Base-by-base conservation (phyloP, 2,888 invertebrate species). In the Acheta domesticus region DNA sequence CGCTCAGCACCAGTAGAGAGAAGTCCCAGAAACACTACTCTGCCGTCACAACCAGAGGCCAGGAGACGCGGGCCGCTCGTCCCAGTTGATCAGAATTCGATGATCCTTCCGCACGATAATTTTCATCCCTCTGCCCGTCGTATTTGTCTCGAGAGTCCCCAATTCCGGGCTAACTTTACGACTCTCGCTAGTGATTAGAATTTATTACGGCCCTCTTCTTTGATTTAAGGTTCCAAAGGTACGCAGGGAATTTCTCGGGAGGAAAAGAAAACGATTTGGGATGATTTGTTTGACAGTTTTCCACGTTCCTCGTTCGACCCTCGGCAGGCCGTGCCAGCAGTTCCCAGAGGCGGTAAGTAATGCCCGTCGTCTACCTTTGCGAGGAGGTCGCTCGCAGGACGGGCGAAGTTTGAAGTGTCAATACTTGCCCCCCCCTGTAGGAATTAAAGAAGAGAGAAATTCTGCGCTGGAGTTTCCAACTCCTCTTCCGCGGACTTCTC, bases 131-230 rank as follows among this genome's bases (percentile, higher is more conserved):
- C 36, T 1, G 8, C 8, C 36, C 36, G 36, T 36, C 36, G 36
- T 36, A 36, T 36, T 62, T 62, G 62, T 62, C 62, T 62, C 62
- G 16, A 4, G n/a, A 62, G 62, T 62, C 14, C n/a, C 36, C 62
- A 62, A 62, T n/a, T 62, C 36, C 62, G 62, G 62, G 62, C 62
- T 62, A n/a, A 62, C 62, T 62, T 62, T n/a, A 62, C 62, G n/a
- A 16, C 62, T 14, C n/a, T 19, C n/a, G 16, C 62, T n/a, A 19
- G 62, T 62, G 62, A 62, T 62, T 62, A 62, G 62, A 62, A n/a
- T 62, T 62, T 62, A 62, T 62, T 62, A 62, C 16, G 62, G n/a
- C 36, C 36, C n/a, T 62, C 62, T n/a, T 62, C 62, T 62, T 62
- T 62, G 62, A 62, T 62, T 62, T 62, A 62, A 62, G n/a, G 62